Conservation (phyloP, 2,888 invertebrate genomes). For the Scaptomyza polygonia region DNA sequence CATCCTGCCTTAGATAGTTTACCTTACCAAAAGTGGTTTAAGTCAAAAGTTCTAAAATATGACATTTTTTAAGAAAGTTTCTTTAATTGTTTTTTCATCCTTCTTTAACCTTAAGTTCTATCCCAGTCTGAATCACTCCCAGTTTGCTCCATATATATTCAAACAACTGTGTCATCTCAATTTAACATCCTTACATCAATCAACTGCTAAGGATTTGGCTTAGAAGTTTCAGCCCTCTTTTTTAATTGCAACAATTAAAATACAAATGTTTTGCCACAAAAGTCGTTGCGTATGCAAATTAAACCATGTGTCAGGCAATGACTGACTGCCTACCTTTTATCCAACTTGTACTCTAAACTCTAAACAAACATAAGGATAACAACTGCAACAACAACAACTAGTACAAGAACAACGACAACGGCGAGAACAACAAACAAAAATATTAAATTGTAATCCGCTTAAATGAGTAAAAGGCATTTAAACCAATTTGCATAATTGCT, state of each 20-base stretch:
- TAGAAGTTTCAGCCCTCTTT: slow-evolving; percentile 37
- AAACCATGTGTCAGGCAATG: slow-evolving; percentile 54
- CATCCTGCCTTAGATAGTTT: too few species aligned
- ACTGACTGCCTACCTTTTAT: slow-evolving; percentile 53
- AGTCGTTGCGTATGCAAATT: slow-evolving; percentile 69
- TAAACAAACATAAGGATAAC: slow-evolving; percentile 61
- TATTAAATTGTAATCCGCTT: slow-evolving; percentile 83
- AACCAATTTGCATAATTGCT: slow-evolving; percentile 82
- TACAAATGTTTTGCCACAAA: slow-evolving; percentile 70
- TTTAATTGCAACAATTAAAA: slow-evolving; percentile 76
- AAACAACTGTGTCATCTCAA: background rate
- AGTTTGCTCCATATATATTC: background rate
- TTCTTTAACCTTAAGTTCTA: background rate
- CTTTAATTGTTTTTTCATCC: background rate
- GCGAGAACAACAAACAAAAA: slow-evolving; percentile 71
- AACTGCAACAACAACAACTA: slow-evolving; percentile 36
- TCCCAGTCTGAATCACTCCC: background rate
- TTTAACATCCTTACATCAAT: slow-evolving; percentile 17
- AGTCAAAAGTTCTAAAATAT: background rate
- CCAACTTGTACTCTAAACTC: slow-evolving; percentile 48
- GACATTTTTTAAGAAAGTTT: background rate
- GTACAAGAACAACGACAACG: slow-evolving; percentile 33
- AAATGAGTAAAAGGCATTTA: slow-evolving; percentile 82
- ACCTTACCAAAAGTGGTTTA: background rate
- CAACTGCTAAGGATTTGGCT: slow-evolving; percentile 47